A percentile compares a stretch with the other conserved stretches of the same genome.
phyloP scores from a whole-genome alignment of 37 sponge, comb jelly and placozoan genomes.

The Chondrosia reniformis region DNA sequence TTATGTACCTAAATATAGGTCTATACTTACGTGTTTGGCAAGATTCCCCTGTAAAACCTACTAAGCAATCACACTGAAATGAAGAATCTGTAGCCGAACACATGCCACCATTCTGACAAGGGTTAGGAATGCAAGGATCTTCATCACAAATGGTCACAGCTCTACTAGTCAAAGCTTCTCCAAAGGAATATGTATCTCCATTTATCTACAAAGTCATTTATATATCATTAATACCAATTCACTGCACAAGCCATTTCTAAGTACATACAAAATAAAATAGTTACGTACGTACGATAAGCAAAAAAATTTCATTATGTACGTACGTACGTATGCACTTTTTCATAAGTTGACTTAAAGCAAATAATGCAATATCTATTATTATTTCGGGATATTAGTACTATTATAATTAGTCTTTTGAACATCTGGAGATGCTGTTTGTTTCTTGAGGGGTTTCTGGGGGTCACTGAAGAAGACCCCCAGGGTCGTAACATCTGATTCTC shows the following conservation, averaged over 20 bases:
- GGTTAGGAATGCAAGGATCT: conserved; percentile 29
- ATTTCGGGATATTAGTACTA: no score
- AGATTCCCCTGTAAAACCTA: conserved; percentile 34
- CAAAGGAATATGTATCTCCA: conserved; percentile 9
- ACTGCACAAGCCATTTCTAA: background rate
- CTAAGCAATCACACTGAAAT: conserved; percentile 5
- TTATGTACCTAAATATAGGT: no score
- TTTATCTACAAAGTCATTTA: background rate
- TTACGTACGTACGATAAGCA: no score
- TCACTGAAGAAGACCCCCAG: no score
- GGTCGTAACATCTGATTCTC: no score
- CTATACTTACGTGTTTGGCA: conserved; percentile 23
- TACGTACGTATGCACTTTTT: no score
- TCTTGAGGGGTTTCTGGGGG: no score
- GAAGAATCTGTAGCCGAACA: background rate
- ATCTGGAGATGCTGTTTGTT: no score
- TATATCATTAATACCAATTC: background rate
- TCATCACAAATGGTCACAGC: conserved; percentile 21
- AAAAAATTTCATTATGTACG: no score
- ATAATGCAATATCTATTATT: no score
- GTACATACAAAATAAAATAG: background rate
- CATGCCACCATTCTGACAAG: conserved; percentile 43
- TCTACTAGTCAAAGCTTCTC: conserved; percentile 13
- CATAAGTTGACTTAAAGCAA: no score
- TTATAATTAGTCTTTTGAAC: no score